Percentiles rank a stretch among this genome's conserved stretches.
Conservation (phyloP, 2,888 invertebrate genomes). For the Diarsia rubi region DNA sequence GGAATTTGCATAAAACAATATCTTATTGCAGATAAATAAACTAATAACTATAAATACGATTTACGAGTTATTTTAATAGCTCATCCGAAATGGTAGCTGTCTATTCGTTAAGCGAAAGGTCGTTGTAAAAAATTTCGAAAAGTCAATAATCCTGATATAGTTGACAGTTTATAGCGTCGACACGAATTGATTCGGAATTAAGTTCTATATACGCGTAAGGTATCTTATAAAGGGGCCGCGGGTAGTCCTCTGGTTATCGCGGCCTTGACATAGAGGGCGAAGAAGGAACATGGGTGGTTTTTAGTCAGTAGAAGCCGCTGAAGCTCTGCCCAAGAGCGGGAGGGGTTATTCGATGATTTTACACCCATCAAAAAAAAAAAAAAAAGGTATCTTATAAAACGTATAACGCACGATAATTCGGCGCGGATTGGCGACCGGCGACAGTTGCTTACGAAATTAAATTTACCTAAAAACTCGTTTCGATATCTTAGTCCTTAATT, state of each 20-base stretch:
- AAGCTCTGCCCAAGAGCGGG: too few species aligned
- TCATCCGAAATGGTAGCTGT: constrained; percentile 48
- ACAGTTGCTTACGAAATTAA: constrained; percentile 70
- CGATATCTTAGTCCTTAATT: constrained; percentile 73
- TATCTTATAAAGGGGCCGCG: constrained; percentile 73
- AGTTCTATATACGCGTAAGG: constrained; percentile 75
- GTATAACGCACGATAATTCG: constrained; percentile 75
- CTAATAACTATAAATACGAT: constrained; percentile 59
- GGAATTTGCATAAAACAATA: constrained; percentile 63
- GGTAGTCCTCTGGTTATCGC: too few species aligned
- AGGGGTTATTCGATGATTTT: too few species aligned
- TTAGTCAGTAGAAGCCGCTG: too few species aligned
- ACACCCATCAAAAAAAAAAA: too few species aligned
- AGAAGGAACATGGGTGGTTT: too few species aligned
- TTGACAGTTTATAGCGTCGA: constrained; percentile 76
- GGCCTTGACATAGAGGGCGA: too few species aligned
- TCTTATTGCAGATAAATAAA: constrained; percentile 61
- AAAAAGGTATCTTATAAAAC: constrained; percentile 70
- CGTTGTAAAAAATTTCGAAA: constrained; percentile 70
- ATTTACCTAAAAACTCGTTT: constrained; percentile 72
- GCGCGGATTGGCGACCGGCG: constrained; percentile 62
- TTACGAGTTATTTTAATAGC: constrained; percentile 62
- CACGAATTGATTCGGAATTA: constrained; percentile 75
- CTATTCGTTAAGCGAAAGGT: constrained; percentile 69
- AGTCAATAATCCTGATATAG: constrained; percentile 78